Base-by-base conservation (phyloP, 2,888 invertebrate species). In the Panopea generosa region DNA sequence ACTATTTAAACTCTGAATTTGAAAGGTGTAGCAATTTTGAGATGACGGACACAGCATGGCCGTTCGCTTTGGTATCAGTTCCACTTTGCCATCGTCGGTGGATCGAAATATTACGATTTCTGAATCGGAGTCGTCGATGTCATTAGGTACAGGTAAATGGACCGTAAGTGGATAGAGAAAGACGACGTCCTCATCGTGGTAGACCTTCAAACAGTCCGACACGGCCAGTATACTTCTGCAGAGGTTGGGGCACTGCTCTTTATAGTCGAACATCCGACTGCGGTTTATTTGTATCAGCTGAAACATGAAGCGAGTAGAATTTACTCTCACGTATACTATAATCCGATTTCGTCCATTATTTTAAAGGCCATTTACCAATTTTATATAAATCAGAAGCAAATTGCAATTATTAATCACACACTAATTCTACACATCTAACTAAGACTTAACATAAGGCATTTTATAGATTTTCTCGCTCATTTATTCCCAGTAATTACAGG, bases 21-120 rank as follows among this genome's bases (percentile, higher is more conserved):
- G 80, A 43, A 85, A 85, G 3, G 85, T 85, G 47, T 85, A 85
- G 55, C 85, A 85, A 45, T 80, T 85, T 43, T 81, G 75, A 3
- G 79, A 59, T 0, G 83, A 82, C n/a, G 83, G 83, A 76, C 85
- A 85, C 14, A 81, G 47, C 73, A 81, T 81, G 2, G 82, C 82
- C 11, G 78, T 78, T 6, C 69, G 59, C 43, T 80, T 77, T 1
- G 76, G 75, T 18, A 80, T 75, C 9, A 85, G 56, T 53, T 82
- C 81, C 1, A 83, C 26, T 18, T 81, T 75, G 0, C 83, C 85
- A 26, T 82, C 77, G 4, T 80, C 73, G 45, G 67, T 65, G 45
- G 77, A 73, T 33, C 77, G 69, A 73, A 85, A 83, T n/a, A 85
- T 73, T 18, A 83, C 83, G 29, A 85, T 57, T 55, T 85, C 85